These are phyloP conservation scores for Bembecia ichneumoniformis DNA, from an alignment of 2,888 invertebrate species.

Conservation along the genomic window DNA sequence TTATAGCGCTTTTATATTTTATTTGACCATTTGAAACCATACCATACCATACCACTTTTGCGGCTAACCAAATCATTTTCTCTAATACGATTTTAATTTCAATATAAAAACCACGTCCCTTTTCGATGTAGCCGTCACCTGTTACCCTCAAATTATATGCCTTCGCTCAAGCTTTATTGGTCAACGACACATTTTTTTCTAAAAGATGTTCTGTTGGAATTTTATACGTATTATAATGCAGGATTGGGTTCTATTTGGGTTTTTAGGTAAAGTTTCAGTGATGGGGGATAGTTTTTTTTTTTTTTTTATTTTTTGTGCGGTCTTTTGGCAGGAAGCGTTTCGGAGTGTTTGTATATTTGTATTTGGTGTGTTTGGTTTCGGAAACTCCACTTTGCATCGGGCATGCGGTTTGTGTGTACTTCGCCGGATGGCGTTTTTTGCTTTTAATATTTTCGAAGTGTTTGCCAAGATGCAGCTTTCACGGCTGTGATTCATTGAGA, in stretches of 20 bases:
- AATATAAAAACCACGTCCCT: conserved; percentile 31
- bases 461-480: conserved; percentile 2
- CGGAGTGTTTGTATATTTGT: conserved; percentile 50
- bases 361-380: conserved; percentile 46
- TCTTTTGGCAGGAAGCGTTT: conserved; percentile 16
- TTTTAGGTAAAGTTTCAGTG: conserved; percentile 21
- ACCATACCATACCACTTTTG: conserved; percentile 45
- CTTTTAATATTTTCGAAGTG: conserved; percentile 34
- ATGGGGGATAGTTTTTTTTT: conserved; percentile 10
- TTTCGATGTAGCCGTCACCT: conserved; percentile 34
- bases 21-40: conserved; percentile 10
- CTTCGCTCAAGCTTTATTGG: conserved; percentile 18
- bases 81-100: conserved; percentile 56
- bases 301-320: neutral
- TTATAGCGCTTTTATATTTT: no score
- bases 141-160: conserved; percentile 39
- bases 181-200: conserved; percentile 18
- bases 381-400: conserved; percentile 45
- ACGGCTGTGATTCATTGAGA: no score
- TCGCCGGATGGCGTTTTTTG: conserved; percentile 47
- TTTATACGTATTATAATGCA: conserved; percentile 16
- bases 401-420: conserved; percentile 44
- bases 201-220: conserved; percentile 6
- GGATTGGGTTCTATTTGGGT: conserved; percentile 11
- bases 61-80: conserved; percentile 48